Base-by-base conservation (phyloP, 1,140 invertebrate species). In the Musca vetustissima region DNA sequence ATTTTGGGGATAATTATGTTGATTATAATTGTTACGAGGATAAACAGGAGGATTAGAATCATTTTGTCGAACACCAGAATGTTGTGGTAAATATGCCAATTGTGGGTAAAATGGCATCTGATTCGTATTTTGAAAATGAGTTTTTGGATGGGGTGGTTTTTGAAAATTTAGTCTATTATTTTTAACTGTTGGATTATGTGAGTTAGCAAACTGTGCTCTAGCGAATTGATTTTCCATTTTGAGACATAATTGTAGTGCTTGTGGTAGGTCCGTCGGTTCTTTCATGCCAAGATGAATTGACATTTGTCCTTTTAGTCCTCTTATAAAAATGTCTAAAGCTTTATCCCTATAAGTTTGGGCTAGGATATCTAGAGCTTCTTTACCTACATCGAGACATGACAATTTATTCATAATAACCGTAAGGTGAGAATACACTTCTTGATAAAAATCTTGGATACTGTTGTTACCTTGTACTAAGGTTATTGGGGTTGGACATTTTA, bases 291-390 rank as follows among this genome's bases (percentile, higher is more conserved):
- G 28, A 25, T 53, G 49, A 25, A 53, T 53, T 9, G 49, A 15
- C n/a, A 53, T 15, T 21, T 67, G 24, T 14, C 49, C 65, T 17
- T 67, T 49, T 9, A 67, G 65, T 0, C 25, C 65, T n/a, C 64
- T 0, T 7, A 66, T 25, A n/a, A 66, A 67, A n/a, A 49, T 53
- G 11, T 67, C 65, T 17, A 67, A 49, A n/a, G 65, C 65, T 36
- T 67, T 67, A 36, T 67, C 25, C 22, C 49, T 52, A 17, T 67
- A 67, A 8, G 49, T 67, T 53, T 67, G 22, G 0, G 50, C 52
- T 55, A 67, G 15, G 15, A 53, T 8, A 11, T 17, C 17, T 8
- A 24, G 17, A 8, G 65, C 19, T 15, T 67, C 65, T 4, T 9
- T 13, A 2, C 22, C 25, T 11, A 67, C 28, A 13, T 48, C 43